Base-by-base conservation (phyloP, 92 coral and sea anemone genomes). In the Virgularia gustaviana region DNA sequence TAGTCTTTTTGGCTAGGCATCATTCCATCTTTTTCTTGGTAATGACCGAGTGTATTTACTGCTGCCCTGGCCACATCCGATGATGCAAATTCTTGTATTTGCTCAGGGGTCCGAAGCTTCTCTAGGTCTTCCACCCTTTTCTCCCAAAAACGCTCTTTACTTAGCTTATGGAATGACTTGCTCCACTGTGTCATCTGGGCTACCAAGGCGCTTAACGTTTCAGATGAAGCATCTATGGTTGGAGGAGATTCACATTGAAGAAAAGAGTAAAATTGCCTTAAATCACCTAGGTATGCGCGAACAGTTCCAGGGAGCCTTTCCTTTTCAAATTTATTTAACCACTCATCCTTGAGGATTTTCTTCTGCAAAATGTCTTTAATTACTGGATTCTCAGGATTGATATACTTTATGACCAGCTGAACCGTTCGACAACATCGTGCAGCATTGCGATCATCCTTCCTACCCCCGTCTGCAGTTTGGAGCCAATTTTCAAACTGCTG, bases 401-500 rank as follows among this genome's bases (percentile, higher is more conserved):
- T 64, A 6, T 65, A 36, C 20, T 51, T 36, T 36, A 81, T 66
- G 16, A 76, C 64, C 65, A 57, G 19, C 47, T 54, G 34, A 37
- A 76, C 63, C 42, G 75, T 81, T 35, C 78, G 57, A 63, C 32
- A 24, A 31, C 78, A 81, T 57, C 76, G 81, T 45, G 34, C 59
- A 33, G 80, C 75, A 38, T 75, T 62, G 43, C 52, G 36, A 32
- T 56, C 36, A 13, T 60, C 74, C 44, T 73, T 83, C 27, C 71
- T 76, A 28, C 81, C 86, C 74, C 85, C 77, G 36, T 73, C 85
- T 56, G 77, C 20, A 63, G 77, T 65, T 75, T 44, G n/a, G 9
- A 66, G 81, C 81, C 86, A 81, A 28, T 38, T 64, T 75, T 81
- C 71, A 58, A 81, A 81, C 64, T 79, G 64, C 6, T 5, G 4